Conservation (phyloP, 1,140 invertebrate genomes). For the Cotesia glomerata region DNA sequence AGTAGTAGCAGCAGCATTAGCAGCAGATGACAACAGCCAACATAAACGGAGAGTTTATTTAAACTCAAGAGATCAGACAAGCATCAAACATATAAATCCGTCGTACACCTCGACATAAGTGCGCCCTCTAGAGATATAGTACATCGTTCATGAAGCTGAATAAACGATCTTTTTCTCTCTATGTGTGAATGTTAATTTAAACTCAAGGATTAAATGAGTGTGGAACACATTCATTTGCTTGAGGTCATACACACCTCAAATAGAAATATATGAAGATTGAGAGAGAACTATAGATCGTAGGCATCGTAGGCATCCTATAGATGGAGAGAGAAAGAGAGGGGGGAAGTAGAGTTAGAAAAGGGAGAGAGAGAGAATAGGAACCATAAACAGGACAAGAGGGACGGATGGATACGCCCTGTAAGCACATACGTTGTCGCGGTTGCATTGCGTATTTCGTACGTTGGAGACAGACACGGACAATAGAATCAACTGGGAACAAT, state of each 20-base stretch:
- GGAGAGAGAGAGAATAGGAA: background rate
- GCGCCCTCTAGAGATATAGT: background rate
- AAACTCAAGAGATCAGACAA: background rate
- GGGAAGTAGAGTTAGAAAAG: too few species aligned
- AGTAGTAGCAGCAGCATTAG: too few species aligned
- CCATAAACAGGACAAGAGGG: background rate
- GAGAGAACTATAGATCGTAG: too few species aligned
- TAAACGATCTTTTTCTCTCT: background rate
- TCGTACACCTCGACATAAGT: slow-evolving; percentile 9
- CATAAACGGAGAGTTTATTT: slow-evolving; percentile 6
- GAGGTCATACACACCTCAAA: slow-evolving; percentile 6
- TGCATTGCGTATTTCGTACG: slow-evolving; percentile 53
- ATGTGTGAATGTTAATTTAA: background rate
- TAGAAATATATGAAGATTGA: background rate
- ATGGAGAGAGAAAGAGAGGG: background rate
- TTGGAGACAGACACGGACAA: slow-evolving; percentile 61
- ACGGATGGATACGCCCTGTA: slow-evolving; percentile 30
- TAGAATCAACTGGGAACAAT: slow-evolving; percentile 60
- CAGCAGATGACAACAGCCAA: background rate
- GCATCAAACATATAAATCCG: slow-evolving; percentile 3
- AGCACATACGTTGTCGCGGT: slow-evolving; percentile 1
- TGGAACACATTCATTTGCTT: slow-evolving; percentile 10
- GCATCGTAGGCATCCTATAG: too few species aligned
- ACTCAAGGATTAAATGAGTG: slow-evolving; percentile 6
- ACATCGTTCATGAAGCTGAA: background rate